A percentile compares a stretch with the other conserved stretches of the same genome.
Conservation (phyloP, 2,888 invertebrate genomes). For the Dryadula phaetusa region DNA sequence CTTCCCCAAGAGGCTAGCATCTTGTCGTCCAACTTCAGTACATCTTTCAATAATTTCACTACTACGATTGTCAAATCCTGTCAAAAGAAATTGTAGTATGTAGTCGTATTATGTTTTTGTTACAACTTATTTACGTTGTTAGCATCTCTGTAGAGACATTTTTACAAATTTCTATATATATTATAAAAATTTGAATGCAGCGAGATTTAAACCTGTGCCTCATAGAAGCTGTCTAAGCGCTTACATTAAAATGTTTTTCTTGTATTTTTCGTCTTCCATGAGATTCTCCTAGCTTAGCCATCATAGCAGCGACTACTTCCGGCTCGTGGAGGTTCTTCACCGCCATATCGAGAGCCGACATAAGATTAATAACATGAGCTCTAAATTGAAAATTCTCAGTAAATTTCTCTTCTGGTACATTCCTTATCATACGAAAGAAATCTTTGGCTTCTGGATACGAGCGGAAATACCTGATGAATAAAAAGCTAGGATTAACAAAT, state of each 20-base stretch:
- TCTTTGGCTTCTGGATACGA: slow-evolving; percentile 58
- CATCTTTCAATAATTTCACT: slow-evolving; percentile 58
- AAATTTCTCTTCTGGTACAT: slow-evolving; percentile 56
- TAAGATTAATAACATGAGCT: slow-evolving; percentile 66
- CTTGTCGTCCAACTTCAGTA: slow-evolving; percentile 53
- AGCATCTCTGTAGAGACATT: too few relatives aligned
- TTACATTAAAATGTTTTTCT: slow-evolving; percentile 62
- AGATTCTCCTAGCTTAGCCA: slow-evolving; percentile 65
- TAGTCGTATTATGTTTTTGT: too few relatives aligned
- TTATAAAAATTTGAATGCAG: too few relatives aligned
- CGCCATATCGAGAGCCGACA: slow-evolving; percentile 60
- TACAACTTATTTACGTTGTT: too few relatives aligned
- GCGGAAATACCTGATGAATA: slow-evolving; percentile 56
- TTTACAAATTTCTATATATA: too few relatives aligned
- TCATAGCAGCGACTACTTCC: slow-evolving; percentile 61
- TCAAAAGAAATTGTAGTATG: slow-evolving; percentile 35
- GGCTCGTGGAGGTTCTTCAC: slow-evolving; percentile 62
- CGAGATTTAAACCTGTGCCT: too few relatives aligned
- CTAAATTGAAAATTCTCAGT: slow-evolving; percentile 56
- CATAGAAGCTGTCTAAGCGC: too few relatives aligned
- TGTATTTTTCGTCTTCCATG: slow-evolving; percentile 57
- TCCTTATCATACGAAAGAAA: slow-evolving; percentile 61
- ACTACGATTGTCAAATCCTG: slow-evolving; percentile 65
- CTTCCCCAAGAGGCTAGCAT: slow-evolving; percentile 59
- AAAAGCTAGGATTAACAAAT: too few relatives aligned